phyloP scores from a whole-genome alignment of 92 coral and sea anemone species.

The Pocillopora grandis region DNA sequence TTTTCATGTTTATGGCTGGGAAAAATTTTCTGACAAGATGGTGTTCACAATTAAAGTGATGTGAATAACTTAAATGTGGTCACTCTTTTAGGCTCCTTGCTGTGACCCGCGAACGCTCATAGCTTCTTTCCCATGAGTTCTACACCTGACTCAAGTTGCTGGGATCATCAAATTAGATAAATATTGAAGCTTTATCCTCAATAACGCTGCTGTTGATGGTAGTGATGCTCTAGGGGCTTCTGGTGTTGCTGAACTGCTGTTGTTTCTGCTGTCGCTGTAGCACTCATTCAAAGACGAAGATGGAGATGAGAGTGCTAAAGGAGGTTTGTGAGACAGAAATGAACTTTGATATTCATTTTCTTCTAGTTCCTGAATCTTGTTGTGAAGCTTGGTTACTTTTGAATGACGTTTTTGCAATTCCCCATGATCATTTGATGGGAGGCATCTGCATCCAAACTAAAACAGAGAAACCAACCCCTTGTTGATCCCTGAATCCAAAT shows the following conservation, averaged over 20 bases:
- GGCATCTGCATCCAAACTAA: too few relatives aligned
- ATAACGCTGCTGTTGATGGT: constrained; percentile 30
- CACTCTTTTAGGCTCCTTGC: too few relatives aligned
- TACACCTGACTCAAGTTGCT: constrained; percentile 27
- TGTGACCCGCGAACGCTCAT: background rate
- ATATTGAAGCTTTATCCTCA: constrained; percentile 10
- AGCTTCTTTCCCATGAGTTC: constrained; percentile 18
- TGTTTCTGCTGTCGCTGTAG: constrained; percentile 1
- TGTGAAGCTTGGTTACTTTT: constrained; percentile 28
- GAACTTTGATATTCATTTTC: constrained; percentile 18
- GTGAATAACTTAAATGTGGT: too few relatives aligned
- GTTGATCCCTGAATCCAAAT: too few relatives aligned
- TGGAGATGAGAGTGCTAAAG: constrained; percentile 39
- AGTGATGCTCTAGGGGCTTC: background rate
- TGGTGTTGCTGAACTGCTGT: background rate
- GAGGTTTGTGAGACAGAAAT: constrained; percentile 18
- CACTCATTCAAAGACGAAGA: background rate
- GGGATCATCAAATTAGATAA: too few relatives aligned
- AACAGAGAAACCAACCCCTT: too few relatives aligned
- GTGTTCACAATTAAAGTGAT: too few relatives aligned
- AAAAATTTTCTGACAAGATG: too few relatives aligned
- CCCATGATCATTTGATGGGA: background rate
- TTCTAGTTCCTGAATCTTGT: constrained; percentile 21
- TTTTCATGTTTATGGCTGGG: too few relatives aligned
- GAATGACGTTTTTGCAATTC: constrained; percentile 29